Percentiles rank a stretch among this genome's conserved stretches.
phyloP scores from a whole-genome alignment of 2,113 vertebrate species.

The Thalassarche chlororhynchos region DNA sequence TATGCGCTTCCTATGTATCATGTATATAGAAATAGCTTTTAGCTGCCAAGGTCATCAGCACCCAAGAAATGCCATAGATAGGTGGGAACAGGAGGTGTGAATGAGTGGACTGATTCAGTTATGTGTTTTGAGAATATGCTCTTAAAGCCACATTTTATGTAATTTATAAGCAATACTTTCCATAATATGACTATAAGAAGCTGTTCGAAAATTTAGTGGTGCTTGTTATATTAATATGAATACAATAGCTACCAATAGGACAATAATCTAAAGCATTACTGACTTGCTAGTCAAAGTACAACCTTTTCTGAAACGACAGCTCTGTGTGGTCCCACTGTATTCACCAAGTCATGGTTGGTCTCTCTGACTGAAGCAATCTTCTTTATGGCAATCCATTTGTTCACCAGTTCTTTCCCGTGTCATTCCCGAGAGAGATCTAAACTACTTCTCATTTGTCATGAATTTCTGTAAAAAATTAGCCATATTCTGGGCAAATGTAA shows the following conservation, averaged over 20 bases:
- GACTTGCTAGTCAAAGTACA: background rate
- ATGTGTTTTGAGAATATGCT: background rate
- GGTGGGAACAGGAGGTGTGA: conserved; percentile 10
- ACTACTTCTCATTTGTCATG: background rate
- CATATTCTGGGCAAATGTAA: background rate
- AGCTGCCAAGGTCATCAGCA: background rate
- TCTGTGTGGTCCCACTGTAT: background rate
- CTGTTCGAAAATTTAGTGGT: background rate
- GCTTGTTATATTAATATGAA: background rate
- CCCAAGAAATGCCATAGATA: conserved; percentile 21
- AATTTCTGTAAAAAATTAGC: background rate
- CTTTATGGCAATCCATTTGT: background rate
- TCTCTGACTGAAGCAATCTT: background rate
- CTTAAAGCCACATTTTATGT: background rate
- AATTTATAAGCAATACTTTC: background rate
- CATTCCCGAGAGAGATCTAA: background rate
- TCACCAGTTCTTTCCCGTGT: background rate
- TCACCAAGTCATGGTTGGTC: background rate
- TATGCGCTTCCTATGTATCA: background rate
- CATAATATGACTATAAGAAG: background rate
- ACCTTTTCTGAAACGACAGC: background rate
- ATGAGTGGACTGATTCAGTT: background rate
- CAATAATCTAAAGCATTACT: background rate
- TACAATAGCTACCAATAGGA: background rate
- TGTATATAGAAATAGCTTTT: background rate